Base-by-base conservation (phyloP, 2,113 vertebrate genomes). In the Upupa epops region DNA sequence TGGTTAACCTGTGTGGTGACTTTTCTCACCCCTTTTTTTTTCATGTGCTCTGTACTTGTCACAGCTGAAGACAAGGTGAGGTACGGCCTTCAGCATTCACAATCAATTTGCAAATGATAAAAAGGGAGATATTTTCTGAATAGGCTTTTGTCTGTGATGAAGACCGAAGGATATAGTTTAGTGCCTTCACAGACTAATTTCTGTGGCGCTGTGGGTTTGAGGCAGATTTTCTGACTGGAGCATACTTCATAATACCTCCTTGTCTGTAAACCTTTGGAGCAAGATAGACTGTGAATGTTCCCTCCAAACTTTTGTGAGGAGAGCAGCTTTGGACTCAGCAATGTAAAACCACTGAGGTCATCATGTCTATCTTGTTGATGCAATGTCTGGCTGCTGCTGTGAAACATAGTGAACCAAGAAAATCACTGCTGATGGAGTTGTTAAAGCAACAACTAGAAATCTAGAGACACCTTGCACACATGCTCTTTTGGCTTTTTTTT, bases 1-100 rank as follows among this genome's bases (percentile, higher is more conserved):
- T 0, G 0, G 32, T 81, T 48, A n/a, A 79, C 40, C 8, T 26
- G 5, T 19, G 74, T 37, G 10, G 5, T 55, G 34, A 3, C 19
- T 20, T 83, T 60, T 76, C n/a, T 72, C 65, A 49, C 18, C 15
- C 15, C 25, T 87, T 61, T 48, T 45, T 48, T 45, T 70, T 28
- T 24, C 8, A 75, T 60, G 36, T n/a, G 31, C 11, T 42, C 40
- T 42, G 40, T 42, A 15, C 40, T 42, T 42, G 40, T 68, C n/a
- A 25, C 36, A 55, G 29, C 63, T 63, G 26, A 24, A 63, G 32
- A 52, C 17, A 34, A 48, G 29, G 45, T 40, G 55, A 70, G 51
- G 18, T 29, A 59, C 37, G 15, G 32, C 72, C 52, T 52, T 65
- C 32, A 58, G 29, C 48, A 54, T 31, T 58, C 64, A 46, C 13